phyloP scores from a whole-genome alignment of 2,797 vertebrate genomes.

The Mus minutoides region DNA sequence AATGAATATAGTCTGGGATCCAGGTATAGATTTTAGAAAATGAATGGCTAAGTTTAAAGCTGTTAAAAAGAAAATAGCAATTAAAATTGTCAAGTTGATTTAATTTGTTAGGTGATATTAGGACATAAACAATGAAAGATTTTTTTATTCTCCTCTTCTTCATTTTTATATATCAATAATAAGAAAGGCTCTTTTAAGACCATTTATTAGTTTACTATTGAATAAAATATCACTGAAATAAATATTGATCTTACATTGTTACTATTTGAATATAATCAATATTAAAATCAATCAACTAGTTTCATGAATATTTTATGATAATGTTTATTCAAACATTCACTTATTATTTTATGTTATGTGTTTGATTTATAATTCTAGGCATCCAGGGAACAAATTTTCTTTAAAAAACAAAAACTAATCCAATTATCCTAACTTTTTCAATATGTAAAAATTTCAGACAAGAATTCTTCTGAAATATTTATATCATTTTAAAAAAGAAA shows the following conservation, averaged over 20 bases:
- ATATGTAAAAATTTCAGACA: neutral
- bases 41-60: constrained; percentile 1
- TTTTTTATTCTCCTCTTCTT: neutral
- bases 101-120: neutral
- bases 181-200: neutral
- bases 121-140: neutral
- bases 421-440: neutral
- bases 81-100: neutral
- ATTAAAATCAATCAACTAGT: neutral
- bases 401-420: neutral
- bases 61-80: neutral
- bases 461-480: neutral
- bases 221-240: neutral
- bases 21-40: neutral
- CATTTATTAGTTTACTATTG: neutral
- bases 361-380: neutral
- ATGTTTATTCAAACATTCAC: neutral
- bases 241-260: neutral
- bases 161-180: neutral
- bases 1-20: neutral
- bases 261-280: neutral
- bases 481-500: constrained; percentile 2
- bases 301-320: neutral
- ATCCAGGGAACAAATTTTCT: neutral
- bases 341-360: neutral